Base-by-base conservation (phyloP, 2,888 invertebrate species). In the Suillia variegata region DNA sequence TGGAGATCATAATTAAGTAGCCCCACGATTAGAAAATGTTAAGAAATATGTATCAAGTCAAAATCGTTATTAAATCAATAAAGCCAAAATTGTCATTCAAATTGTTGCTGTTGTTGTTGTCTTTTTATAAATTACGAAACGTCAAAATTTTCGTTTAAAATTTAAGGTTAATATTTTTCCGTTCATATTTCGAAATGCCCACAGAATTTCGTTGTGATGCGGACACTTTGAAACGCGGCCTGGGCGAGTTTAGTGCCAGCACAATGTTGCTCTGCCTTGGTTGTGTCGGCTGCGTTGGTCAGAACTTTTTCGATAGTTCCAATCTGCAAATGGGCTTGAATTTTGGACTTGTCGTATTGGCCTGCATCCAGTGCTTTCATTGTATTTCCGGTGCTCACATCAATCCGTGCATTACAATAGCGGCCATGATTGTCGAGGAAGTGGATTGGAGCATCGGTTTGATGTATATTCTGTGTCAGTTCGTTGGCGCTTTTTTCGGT, bases 311-410 rank as follows among this genome's bases (percentile, higher is more conserved):
- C 31, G 6, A 31, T n/a, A n/a, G n/a, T n/a, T 59, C 62, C 17
- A 68, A 70, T 18, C 60, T 76, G 12, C 66, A 67, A 34, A 66
- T 59, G 18, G 57, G 63, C 1, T 20, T 70, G 2, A 67, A 63
- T 13, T 90, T 90, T 68, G 89, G 90, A 34, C 80, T 90, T 47
- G 83, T 85, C 1, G 87, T 90, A 51, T 83, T 88, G 78, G 80
- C 87, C 31, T 83, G 87, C 60, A 85, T 90, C 59, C 87, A 87
- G 86, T 85, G 85, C 55, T 87, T 89, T 65, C 90, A 89, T 0
- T 90, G 90, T 71, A 83, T 91, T 63, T 90, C 90, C 53, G 89
- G 88, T 47, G 88, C 89, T 0, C 89, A 88, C 71, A 82, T 91
- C 74, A 91, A 91, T 77, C 91, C 91, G 1, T 85, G 87, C 0